A percentile compares a stretch with the other conserved stretches of the same genome.
Conservation (phyloP, 2,888 invertebrate genomes). For the Exephanes ischioxanthus region DNA sequence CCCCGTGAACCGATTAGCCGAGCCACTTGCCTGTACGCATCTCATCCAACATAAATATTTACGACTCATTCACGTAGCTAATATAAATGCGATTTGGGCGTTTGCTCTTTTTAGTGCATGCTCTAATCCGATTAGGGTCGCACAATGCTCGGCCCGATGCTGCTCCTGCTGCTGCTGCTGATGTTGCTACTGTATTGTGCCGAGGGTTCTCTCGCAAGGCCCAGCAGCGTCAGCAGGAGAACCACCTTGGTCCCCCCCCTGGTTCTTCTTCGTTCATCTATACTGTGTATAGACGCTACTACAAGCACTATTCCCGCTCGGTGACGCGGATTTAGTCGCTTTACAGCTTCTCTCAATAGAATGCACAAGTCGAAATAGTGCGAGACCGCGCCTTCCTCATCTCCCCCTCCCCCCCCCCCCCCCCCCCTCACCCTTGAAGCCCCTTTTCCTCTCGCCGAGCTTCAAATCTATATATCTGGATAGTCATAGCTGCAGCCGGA, state of each 20-base stretch:
- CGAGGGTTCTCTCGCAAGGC: constrained; percentile 48
- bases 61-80: constrained; percentile 85
- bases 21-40: constrained; percentile 76
- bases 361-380: constrained; percentile 78
- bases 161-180: constrained; percentile 32
- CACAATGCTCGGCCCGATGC: constrained; percentile 61
- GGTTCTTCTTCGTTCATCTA: constrained; percentile 46
- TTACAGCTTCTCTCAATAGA: constrained; percentile 80
- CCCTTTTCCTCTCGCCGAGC: constrained; percentile 44
- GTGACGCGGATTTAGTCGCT: constrained; percentile 84
- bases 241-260: constrained; percentile 45
- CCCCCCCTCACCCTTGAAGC: constrained; percentile 16
- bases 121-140: constrained; percentile 83
- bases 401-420: constrained; percentile 42
- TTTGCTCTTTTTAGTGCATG: constrained; percentile 84
- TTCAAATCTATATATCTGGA: constrained; percentile 36
- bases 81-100: constrained; percentile 85
- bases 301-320: constrained; percentile 78
- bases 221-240: constrained; percentile 22
- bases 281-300: constrained; percentile 46
- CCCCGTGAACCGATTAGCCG: constrained; percentile 82
- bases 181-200: constrained; percentile 67
- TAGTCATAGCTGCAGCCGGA: constrained; percentile 47
- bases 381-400: constrained; percentile 55
- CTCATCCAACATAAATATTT: constrained; percentile 82